Conservation (phyloP, 1,140 invertebrate species). For the Charaxes varanes region DNA sequence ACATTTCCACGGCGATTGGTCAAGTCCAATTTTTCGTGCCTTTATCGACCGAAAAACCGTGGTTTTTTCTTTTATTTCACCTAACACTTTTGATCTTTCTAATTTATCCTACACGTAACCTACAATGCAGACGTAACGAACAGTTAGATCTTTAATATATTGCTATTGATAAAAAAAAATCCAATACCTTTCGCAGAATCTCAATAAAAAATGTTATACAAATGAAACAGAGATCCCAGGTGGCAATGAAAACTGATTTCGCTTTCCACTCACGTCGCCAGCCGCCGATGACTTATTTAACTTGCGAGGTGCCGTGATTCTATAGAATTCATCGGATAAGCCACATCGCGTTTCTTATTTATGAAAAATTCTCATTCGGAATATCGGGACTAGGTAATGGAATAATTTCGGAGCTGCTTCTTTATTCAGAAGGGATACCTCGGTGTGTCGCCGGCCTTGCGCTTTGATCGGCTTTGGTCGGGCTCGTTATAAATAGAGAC, state of each 20-base stretch:
- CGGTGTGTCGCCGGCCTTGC: slow-evolving; percentile 33
- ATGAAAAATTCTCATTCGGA: slow-evolving; percentile 56
- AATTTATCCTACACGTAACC: too few relatives aligned
- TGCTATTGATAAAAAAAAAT: background rate
- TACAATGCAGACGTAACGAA: too few relatives aligned
- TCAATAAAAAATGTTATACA: too few relatives aligned
- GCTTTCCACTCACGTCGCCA: slow-evolving; percentile 49
- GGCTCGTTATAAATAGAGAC: slow-evolving; percentile 9
- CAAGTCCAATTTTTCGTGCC: too few relatives aligned
- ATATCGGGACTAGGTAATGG: slow-evolving; percentile 40
- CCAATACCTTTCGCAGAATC: background rate
- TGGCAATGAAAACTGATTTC: slow-evolving; percentile 21
- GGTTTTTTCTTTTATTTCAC: too few relatives aligned
- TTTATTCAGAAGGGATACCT: slow-evolving; percentile 51
- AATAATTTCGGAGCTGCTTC: slow-evolving; percentile 59
- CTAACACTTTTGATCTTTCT: too few relatives aligned
- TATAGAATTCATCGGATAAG: slow-evolving; percentile 56
- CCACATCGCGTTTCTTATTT: slow-evolving; percentile 62
- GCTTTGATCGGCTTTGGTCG: slow-evolving; percentile 34
- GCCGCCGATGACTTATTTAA: slow-evolving; percentile 70
- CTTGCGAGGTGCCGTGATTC: slow-evolving; percentile 59
- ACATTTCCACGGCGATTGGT: too few relatives aligned
- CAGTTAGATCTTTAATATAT: too few relatives aligned
- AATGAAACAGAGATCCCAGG: slow-evolving; percentile 5
- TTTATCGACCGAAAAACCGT: background rate